These are phyloP conservation scores for Zhuqinia jingwanae DNA, from an alignment of 2,888 invertebrate species.

Conservation along the genomic window DNA sequence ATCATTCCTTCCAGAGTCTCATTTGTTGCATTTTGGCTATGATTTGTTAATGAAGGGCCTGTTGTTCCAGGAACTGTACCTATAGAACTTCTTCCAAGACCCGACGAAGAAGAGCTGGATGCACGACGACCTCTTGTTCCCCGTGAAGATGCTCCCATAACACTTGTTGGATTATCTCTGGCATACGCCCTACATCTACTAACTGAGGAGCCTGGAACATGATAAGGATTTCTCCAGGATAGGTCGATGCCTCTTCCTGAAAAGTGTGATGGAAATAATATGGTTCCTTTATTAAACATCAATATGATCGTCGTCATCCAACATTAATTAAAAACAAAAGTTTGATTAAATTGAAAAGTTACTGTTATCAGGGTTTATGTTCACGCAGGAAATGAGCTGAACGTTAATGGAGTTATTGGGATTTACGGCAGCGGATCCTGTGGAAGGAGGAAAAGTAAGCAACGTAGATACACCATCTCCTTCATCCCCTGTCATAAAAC, in stretches of 20 bases:
- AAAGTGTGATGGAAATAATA: neutral
- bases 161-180: constrained; percentile 34
- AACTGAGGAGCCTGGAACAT: constrained; percentile 64
- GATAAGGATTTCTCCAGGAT: constrained; percentile 66
- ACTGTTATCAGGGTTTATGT: constrained; percentile 67
- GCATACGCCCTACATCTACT: constrained; percentile 64
- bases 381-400: constrained; percentile 68
- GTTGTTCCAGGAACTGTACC: constrained; percentile 42
- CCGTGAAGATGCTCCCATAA: constrained; percentile 39
- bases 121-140: constrained; percentile 58
- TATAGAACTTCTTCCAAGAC: constrained; percentile 51
- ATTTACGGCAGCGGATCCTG: constrained; percentile 28
- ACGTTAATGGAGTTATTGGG: constrained; percentile 69
- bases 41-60: constrained; percentile 38
- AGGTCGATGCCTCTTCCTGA: constrained; percentile 65
- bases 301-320: no score
- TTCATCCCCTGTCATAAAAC: constrained; percentile 56
- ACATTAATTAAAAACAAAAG: no score
- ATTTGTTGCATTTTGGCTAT: constrained; percentile 58
- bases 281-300: no score
- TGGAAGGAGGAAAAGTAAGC: constrained; percentile 45
- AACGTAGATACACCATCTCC: constrained; percentile 44
- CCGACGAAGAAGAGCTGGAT: constrained; percentile 60
- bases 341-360: constrained; percentile 29
- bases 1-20: constrained; percentile 66